Percentiles rank a stretch among this genome's conserved stretches.
Conservation (phyloP, 1,140 invertebrate species). For the Habropoda laboriosa region DNA sequence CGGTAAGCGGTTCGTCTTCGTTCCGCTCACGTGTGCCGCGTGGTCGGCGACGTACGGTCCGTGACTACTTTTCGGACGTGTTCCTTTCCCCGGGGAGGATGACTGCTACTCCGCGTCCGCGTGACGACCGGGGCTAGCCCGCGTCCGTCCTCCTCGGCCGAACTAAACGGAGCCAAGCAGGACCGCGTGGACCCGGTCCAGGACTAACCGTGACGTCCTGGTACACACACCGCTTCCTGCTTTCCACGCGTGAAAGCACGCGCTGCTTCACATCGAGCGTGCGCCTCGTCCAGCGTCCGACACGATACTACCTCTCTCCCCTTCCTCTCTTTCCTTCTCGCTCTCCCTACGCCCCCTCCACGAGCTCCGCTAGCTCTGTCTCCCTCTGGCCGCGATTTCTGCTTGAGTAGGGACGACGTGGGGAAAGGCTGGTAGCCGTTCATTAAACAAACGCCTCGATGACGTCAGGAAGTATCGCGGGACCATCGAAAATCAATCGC, state of each 20-base stretch:
- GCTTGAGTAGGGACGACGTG: conserved; percentile 49
- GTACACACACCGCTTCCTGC: conserved; percentile 54
- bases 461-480: conserved; percentile 62
- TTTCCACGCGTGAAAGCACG: conserved; percentile 72
- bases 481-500: conserved; percentile 48
- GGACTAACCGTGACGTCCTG: conserved; percentile 52
- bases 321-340: conserved; percentile 74
- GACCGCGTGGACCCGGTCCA: conserved; percentile 45
- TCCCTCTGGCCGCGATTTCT: conserved; percentile 55
- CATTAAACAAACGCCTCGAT: conserved; percentile 70
- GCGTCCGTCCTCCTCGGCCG: background rate
- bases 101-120: background rate
- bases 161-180: conserved; percentile 8
- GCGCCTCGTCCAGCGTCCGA: conserved; percentile 80
- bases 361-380: conserved; percentile 53
- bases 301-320: conserved; percentile 79
- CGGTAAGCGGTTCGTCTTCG: conserved; percentile 53
- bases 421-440: conserved; percentile 64
- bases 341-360: conserved; percentile 75
- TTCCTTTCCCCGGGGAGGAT: conserved; percentile 27
- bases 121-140: background rate
- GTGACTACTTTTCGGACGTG: conserved; percentile 56
- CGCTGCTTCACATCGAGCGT: conserved; percentile 77
- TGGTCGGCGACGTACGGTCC: conserved; percentile 45
- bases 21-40: conserved; percentile 60